These are phyloP conservation scores for Anhinga anhinga DNA, from an alignment of 2,113 vertebrate genomes.

Conservation along the genomic window DNA sequence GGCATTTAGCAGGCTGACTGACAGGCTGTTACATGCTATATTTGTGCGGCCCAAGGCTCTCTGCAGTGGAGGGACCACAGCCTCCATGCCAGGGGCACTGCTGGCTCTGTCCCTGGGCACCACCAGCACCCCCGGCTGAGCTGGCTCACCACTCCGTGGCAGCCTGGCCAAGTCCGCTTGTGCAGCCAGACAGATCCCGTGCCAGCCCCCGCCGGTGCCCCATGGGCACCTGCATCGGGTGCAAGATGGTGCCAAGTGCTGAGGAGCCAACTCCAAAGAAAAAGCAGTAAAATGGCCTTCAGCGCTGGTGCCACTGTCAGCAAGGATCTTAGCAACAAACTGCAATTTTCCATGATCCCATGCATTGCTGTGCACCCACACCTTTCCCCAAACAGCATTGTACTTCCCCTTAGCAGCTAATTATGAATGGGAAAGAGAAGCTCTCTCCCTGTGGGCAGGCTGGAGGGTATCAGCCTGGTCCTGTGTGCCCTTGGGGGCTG, in stretches of 20 bases:
- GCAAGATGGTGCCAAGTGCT: rapidly evolving
- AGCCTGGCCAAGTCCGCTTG: rapidly evolving
- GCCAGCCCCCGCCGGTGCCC: rapidly evolving
- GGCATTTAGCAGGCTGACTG: neutral
- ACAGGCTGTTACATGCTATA: neutral
- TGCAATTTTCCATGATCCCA: rapidly evolving
- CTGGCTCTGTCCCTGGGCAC: neutral
- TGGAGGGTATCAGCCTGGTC: neutral
- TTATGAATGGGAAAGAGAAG: neutral
- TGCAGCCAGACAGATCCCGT: rapidly evolving
- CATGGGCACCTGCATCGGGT: rapidly evolving
- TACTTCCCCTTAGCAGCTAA: neutral
- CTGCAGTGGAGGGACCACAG: rapidly evolving
- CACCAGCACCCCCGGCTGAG: rapidly evolving
- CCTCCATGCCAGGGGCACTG: neutral
- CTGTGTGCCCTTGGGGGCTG: rapidly evolving
- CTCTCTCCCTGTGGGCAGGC: neutral
- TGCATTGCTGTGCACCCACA: rapidly evolving
- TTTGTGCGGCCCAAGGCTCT: neutral
- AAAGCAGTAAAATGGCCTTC: neutral
- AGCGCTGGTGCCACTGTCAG: rapidly evolving
- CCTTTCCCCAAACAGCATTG: neutral
- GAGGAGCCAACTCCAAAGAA: neutral
- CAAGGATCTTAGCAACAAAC: neutral
- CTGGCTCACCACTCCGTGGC: rapidly evolving